Evolutionary conservation across 2,113 vertebrate species (phyloP).

Genomic region (Phodopus roborovskii): DNA sequence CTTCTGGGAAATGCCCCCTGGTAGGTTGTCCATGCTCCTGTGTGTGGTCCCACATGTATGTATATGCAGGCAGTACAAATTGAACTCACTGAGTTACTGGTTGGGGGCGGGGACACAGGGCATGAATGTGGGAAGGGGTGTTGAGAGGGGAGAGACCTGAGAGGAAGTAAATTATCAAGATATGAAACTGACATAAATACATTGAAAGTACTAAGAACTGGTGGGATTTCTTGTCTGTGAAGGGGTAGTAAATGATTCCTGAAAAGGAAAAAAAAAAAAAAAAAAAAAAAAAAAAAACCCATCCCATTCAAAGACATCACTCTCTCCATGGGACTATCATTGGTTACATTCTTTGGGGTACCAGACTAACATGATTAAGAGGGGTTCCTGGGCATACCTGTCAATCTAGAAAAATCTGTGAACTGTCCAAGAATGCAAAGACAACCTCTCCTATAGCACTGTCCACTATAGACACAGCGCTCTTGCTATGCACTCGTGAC

Average conservation of each 20-base stretch:
- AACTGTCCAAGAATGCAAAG: background rate
- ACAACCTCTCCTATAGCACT: background rate
- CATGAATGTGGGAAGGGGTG: background rate
- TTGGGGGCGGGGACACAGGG: background rate
- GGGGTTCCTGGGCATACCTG: too few species aligned
- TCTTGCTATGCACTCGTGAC: background rate
- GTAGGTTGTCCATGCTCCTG: too few species aligned
- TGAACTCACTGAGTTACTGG: background rate
- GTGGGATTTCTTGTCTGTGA: background rate
- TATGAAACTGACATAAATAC: background rate
- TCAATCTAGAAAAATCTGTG: background rate
- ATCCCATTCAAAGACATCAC: background rate
- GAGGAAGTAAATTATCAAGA: background rate
- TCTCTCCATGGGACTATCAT: background rate
- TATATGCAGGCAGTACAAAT: background rate
- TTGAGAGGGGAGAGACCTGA: too few species aligned
- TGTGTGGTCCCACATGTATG: too few species aligned
- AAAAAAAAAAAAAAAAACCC: constrained; percentile 22
- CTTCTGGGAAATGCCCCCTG: background rate
- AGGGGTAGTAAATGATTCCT: background rate
- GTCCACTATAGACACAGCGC: background rate
- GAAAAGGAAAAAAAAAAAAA: background rate
- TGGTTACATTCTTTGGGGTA: background rate
- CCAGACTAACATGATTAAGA: background rate
- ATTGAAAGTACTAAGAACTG: background rate